These are phyloP conservation scores for Mesorhabditis belari DNA, from an alignment of 2,888 invertebrate species.

Conservation along the genomic window DNA sequence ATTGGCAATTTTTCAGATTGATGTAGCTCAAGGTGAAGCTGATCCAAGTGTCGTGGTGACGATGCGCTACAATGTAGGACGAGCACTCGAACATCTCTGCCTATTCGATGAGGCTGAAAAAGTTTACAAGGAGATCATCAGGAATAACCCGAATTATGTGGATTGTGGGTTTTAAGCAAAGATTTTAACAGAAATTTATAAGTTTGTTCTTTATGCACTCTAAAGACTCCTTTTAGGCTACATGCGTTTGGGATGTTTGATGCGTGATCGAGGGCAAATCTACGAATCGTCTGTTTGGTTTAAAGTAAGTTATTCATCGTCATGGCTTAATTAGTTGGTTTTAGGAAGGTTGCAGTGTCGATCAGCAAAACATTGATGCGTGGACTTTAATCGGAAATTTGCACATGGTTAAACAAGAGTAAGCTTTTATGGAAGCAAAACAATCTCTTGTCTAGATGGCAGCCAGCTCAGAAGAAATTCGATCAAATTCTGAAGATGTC, in stretches of 20 bases:
- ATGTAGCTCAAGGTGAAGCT: constrained; percentile 66
- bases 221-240: constrained; percentile 61
- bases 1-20: no score
- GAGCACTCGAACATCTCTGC: constrained; percentile 85
- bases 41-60: constrained; percentile 16
- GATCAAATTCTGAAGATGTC: constrained; percentile 79
- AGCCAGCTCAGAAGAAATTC: constrained; percentile 96
- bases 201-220: no score
- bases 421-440: background rate
- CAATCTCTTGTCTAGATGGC: constrained; percentile 62
- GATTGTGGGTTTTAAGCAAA: constrained; percentile 75
- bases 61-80: constrained; percentile 84
- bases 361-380: constrained; percentile 88
- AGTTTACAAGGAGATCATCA: constrained; percentile 88
- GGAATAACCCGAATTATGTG: constrained; percentile 94
- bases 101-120: constrained; percentile 88
- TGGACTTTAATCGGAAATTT: constrained; percentile 95
- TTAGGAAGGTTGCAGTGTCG: constrained; percentile 78
- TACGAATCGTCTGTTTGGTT: constrained; percentile 99
- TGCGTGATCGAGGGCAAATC: constrained; percentile 95
- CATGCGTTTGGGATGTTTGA: constrained; percentile 84
- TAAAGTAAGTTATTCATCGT: constrained; percentile 19
- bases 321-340: constrained; percentile 8
- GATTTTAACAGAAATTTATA: constrained; percentile 12
- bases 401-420: constrained; percentile 88